Evolutionary conservation across 2,888 invertebrate genomes (phyloP), one percentile per base, ranked within the genome.

Genomic region (Octonoba sinensis): DNA sequence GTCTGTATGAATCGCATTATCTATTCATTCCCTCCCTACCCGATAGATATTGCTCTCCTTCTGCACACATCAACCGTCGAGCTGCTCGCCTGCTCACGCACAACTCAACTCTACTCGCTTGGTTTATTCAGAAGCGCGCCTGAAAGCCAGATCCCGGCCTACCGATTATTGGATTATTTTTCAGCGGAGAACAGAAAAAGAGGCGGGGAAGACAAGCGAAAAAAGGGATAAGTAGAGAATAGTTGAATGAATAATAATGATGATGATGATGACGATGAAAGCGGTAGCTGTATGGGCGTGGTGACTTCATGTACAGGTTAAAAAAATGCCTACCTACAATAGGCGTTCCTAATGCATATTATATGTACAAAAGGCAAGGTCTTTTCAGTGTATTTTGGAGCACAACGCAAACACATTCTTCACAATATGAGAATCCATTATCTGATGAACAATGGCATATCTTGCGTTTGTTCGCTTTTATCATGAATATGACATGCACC

Each of bases 361-460:
- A 67, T 67, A 73, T 60, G 60, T 60, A 81, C 73, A 72, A 72
- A 36, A 73, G 59, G 60, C 51, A 51, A 69, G 73, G 56, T 44
- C 73, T 81, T 72, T 74, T 71, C 59, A 49, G 49, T 57, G 66
- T 79, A 66, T 73, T 73, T 69, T 69, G 60, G 73, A 67, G 72
- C 57, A 62, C 56, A 73, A 56, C 62, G 67, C 79, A 81, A 73
- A 79, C 79, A 72, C 73, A 81, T 81, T 73, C 79, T 81, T 81
- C 60, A 81, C 73, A 73, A 81, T 81, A 73, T 73, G 79, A 81
- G 73, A 81, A 81, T 81, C 79, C 79, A 81, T 81, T 81, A 81
- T 81, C 69, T 51, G 51, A 79, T 79, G 62, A 60, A 73, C 59
- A 67, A 73, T 73, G 64, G 57, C 73, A 73, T 69, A 69, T 54